Base-by-base conservation (phyloP, 2,113 vertebrate genomes). In the Cryptotis parvus region DNA sequence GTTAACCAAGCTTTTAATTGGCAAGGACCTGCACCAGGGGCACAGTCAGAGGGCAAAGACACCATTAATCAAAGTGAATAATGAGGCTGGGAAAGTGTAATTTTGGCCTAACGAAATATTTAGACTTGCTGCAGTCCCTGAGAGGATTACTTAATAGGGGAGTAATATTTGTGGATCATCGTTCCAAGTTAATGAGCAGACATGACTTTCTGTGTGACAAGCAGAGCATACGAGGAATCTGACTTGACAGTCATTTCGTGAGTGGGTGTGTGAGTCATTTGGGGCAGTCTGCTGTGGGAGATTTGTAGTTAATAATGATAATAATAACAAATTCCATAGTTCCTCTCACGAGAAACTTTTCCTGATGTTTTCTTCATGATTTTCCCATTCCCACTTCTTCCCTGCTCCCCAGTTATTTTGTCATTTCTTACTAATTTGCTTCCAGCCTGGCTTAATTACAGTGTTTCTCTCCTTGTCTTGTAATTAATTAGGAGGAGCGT, bases 171-270 rank as follows among this genome's bases (percentile, higher is more conserved):
- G 37, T 87, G 83, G 75, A 77, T 78, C 29, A 27, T 33, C 35
- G 52, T 91, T 92, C 73, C 33, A 86, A 72, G 79, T 73, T 75
- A 79, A 70, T 55, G 49, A 78, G 78, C 72, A 91, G 89, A 73
- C 29, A 73, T 65, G 58, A 79, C 58, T 89, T 85, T 82, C 79
- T 16, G 3, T 55, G 70, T 69, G 83, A 66, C 39, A 14, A 7
- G 33, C 3, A 6, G 9, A 35, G 26, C 4, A 22, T 61, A 27
- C 65, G 39, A 39, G 87, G 93, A 91, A 10, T 86, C 94, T 94
- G 45, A 88, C 35, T 41, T 82, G 16, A 39, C 18, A 35, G 0
- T 75, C 78, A 39, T 75, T 90, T 88, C 9, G 3, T 18, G 49
- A 79, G 70, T 49, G 55, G 45, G 68, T 82, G 26, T 87, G 61